Percentiles rank a stretch among this genome's conserved stretches.
Evolutionary conservation across 2,888 invertebrate species (phyloP).

Genomic region (Melanostoma mellinum): DNA sequence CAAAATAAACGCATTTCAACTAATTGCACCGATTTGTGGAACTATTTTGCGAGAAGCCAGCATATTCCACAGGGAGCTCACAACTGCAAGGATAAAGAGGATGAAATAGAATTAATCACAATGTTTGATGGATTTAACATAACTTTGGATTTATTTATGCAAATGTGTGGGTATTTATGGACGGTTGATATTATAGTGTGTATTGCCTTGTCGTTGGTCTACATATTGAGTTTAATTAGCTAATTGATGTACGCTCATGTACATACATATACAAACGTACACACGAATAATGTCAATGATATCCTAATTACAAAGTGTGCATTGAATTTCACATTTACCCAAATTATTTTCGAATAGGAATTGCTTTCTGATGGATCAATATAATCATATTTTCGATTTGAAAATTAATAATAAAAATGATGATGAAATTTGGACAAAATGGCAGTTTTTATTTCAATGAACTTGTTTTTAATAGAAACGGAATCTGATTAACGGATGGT

Average conservation of each 20-base stretch:
- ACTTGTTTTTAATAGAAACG: neutral
- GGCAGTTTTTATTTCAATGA: no score
- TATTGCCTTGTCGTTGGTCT: neutral
- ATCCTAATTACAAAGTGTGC: constrained; percentile 47
- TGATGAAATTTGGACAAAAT: neutral
- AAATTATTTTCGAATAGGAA: neutral
- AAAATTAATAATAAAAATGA: neutral
- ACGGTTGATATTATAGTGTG: neutral
- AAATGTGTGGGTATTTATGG: neutral
- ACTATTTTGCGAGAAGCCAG: constrained; percentile 30
- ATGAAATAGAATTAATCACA: constrained; percentile 22
- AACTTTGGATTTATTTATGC: constrained; percentile 14
- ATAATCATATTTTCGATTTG: neutral
- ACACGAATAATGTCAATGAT: constrained; percentile 20
- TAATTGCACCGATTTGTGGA: constrained; percentile 42
- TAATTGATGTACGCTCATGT: neutral
- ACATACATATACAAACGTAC: neutral
- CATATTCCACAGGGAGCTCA: constrained; percentile 33
- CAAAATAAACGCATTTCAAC: constrained; percentile 57
- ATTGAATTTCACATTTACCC: constrained; percentile 28
- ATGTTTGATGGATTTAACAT: neutral
- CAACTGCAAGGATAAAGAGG: constrained; percentile 41
- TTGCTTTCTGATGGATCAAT: constrained; percentile 4
- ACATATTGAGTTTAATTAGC: constrained; percentile 12
- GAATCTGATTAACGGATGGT: neutral